Evolutionary conservation across 2,797 vertebrate genomes (phyloP).

Genomic region (Lindbergichthys nudifrons): DNA sequence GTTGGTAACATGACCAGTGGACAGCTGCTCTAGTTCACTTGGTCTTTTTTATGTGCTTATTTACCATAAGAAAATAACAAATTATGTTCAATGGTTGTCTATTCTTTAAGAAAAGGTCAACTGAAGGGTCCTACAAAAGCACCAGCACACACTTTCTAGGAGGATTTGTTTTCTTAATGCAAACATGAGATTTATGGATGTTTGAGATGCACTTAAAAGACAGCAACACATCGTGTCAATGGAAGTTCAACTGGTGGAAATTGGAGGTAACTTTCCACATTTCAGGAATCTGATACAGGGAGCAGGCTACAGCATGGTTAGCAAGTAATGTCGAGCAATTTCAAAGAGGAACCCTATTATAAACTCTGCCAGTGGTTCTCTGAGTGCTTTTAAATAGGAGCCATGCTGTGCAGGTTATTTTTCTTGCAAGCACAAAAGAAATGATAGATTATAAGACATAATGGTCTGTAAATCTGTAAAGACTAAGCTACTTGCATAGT

Average conservation of each 20-base stretch:
- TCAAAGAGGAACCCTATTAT: slow-evolving; percentile 59
- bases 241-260: slow-evolving; percentile 61
- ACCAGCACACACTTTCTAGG: slow-evolving; percentile 11
- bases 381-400: slow-evolving; percentile 36
- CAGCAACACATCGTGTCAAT: slow-evolving; percentile 41
- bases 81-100: slow-evolving; percentile 21
- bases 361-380: slow-evolving; percentile 43
- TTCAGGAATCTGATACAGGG: slow-evolving; percentile 47
- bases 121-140: slow-evolving; percentile 11
- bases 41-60: slow-evolving; percentile 26
- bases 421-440: slow-evolving; percentile 26
- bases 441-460: slow-evolving; percentile 21
- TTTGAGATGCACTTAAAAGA: slow-evolving; percentile 20
- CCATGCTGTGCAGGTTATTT: slow-evolving; percentile 35
- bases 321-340: slow-evolving; percentile 45
- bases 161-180: neutral
- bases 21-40: slow-evolving; percentile 18
- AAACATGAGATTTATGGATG: slow-evolving; percentile 22
- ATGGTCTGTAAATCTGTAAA: slow-evolving; percentile 26
- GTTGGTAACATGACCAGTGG: slow-evolving; percentile 16
- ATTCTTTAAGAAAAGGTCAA: slow-evolving; percentile 26
- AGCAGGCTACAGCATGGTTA: slow-evolving; percentile 56
- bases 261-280: slow-evolving; percentile 56
- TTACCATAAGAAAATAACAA: slow-evolving; percentile 16
- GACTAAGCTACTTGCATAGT: slow-evolving; percentile 8